These are phyloP conservation scores for Cydia amplana DNA, from an alignment of 1,140 invertebrate species.

Conservation along the genomic window DNA sequence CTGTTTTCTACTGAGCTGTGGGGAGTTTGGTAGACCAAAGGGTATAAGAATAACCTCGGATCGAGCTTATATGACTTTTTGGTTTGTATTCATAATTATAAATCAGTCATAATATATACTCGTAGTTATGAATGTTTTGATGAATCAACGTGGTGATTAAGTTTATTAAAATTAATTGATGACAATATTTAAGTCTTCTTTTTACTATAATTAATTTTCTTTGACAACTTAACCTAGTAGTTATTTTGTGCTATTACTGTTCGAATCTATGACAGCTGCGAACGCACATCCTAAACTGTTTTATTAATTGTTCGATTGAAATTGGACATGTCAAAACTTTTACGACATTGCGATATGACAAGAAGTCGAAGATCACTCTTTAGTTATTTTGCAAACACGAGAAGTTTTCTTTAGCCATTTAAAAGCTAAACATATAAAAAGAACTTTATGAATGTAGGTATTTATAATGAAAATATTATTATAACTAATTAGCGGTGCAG, in stretches of 20 bases:
- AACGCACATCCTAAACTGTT: too few relatives aligned
- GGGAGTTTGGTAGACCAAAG: background rate
- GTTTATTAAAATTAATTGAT: background rate
- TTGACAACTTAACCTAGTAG: too few relatives aligned
- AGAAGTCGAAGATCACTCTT: too few relatives aligned
- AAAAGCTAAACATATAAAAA: background rate
- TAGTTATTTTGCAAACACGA: too few relatives aligned
- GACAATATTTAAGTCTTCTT: background rate
- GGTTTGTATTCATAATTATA: background rate
- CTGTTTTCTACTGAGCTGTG: background rate
- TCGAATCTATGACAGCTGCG: too few relatives aligned
- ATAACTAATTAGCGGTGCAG: background rate
- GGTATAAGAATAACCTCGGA: background rate
- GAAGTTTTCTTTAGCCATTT: background rate
- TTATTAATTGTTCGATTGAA: too few relatives aligned
- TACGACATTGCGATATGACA: too few relatives aligned
- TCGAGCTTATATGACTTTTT: background rate
- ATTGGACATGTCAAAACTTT: too few relatives aligned
- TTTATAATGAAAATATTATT: constrained; percentile 1
- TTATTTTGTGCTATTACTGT: too few relatives aligned
- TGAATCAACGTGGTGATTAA: constrained; percentile 1
- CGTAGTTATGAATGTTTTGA: background rate
- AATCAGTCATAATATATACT: background rate
- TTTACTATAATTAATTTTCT: too few relatives aligned
- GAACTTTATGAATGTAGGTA: background rate